Evolutionary conservation across 1,140 invertebrate genomes (phyloP), one percentile per base, ranked within the genome.

Genomic region (Piezodorus guildinii): DNA sequence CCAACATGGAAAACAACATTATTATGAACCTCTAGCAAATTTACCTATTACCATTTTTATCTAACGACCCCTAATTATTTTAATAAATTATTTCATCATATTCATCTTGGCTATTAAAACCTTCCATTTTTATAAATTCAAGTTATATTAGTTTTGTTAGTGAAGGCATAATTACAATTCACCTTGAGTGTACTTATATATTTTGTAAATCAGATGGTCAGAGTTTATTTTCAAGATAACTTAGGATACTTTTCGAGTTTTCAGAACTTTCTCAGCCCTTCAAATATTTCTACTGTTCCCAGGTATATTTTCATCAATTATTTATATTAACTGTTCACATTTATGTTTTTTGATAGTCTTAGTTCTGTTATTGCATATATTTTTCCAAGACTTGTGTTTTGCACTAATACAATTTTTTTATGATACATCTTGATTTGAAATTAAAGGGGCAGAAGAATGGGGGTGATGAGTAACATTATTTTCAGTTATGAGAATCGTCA

Each of bases 1-100:
- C 56, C 30, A n/a, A 66, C 10, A 52, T 30, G 60, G 30, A 46
- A 62, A 46, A 21, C 19, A 62, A 63, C 23, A 60, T 56, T 56
- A 23, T 56, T 56, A 23, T 56, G 52, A 21, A 56, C 52, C 52
- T 56, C 52, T 56, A 56, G 21, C 52, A 19, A 23, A 56, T 23
- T 39, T 39, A 10, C 52, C 5, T 8, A 9, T 56, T 25, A 56
- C 23, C 15, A 25, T 23, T 23, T 25, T 56, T 56, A 44, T 34
- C 43, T 60, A 16, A 19, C 16, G 10, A 43, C 58, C 43, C 21
- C 25, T 60, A 21, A 39, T 34, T 39, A 4, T 17, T 60, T 60
- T 43, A 43, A 2, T 19, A 21, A 21, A 34, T 58, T 58, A 27
- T 21, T 21, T 19, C n/a, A 21, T 52, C 23, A 16, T 21, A 9